phyloP scores from a whole-genome alignment of 2,888 invertebrate species.

The Trichogramma evanescens region DNA sequence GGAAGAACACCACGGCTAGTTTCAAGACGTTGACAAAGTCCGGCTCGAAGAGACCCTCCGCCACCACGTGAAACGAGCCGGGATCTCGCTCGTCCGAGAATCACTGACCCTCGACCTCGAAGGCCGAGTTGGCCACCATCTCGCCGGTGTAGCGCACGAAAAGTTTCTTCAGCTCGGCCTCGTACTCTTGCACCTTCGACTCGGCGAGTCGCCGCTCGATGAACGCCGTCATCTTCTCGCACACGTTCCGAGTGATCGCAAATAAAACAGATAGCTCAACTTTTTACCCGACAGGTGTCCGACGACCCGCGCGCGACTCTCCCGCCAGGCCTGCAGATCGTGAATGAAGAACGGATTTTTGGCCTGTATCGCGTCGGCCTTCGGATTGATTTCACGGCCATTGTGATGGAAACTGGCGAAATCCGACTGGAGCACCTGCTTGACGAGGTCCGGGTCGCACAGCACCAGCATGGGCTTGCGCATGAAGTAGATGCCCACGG shows the following conservation, averaged over 20 bases:
- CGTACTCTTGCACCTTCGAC: conserved; percentile 13
- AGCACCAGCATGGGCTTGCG: conserved; percentile 26
- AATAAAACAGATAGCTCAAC: conserved; percentile 34
- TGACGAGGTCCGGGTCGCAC: conserved; percentile 33
- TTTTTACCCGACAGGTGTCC: conserved; percentile 25
- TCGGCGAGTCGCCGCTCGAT: conserved; percentile 11
- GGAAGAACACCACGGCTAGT: conserved; percentile 15
- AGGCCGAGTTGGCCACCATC: conserved; percentile 28
- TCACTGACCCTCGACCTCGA: conserved; percentile 33
- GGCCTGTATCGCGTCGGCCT: conserved; percentile 28
- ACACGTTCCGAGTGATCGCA: conserved; percentile 22
- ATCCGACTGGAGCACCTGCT: conserved; percentile 29
- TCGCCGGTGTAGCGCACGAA: conserved; percentile 31
- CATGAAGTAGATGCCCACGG: conserved; percentile 16
- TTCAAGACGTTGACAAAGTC: conserved; percentile 16
- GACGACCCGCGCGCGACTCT: conserved; percentile 11
- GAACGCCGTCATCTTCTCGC: conserved; percentile 27
- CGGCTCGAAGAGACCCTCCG: conserved; percentile 27
- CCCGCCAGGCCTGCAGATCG: conserved; percentile 30
- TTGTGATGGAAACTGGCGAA: conserved; percentile 34
- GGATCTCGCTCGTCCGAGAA: conserved; percentile 26
- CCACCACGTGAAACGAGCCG: conserved; percentile 19
- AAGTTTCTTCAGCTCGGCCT: conserved; percentile 28
- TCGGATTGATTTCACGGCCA: conserved; percentile 9
- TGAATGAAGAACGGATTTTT: conserved; percentile 33